Evolutionary conservation across 2,888 invertebrate genomes (phyloP), one percentile per base, ranked within the genome.

Genomic region (Exocentrus adspersus): DNA sequence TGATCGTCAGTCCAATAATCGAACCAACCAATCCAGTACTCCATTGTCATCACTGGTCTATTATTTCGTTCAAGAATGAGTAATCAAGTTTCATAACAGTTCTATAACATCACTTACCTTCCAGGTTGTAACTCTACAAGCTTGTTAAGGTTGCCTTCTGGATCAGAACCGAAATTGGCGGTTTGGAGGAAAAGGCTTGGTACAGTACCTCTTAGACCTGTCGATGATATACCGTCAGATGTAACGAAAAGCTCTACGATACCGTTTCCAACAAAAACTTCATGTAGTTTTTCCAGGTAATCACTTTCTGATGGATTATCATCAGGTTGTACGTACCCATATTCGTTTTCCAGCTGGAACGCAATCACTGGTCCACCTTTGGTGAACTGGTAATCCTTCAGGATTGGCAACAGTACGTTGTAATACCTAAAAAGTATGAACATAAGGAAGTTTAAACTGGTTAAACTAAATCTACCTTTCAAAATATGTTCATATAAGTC

Each of bases 291-390:
- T 43, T 76, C 68, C 68, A 85, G 64, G 70, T 86, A 85, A 12
- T 72, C 66, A 10, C 64, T 69, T 67, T 83, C 82, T 9, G 77
- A 72, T 2, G 12, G 2, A 37, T 37, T 12, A 12, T 14, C 37
- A 3, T 37, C 14, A 37, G n/a, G 4, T 1, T 3, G 2, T 12
- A 79, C 78, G 75, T 94, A 94, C 0, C 75, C 75, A 52, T 75
- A 75, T 60, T 75, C 75, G 24, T 76, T 98, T 84, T 98, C 97
- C 19, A 94, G 88, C 73, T 95, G 95, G 37, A 95, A 89, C 85
- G 92, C 89, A 61, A 95, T 93, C 28, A 95, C 89, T 0, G 94
- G 93, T 0, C 95, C 95, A 0, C 94, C 94, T 75, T 92, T 92
- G 28, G 85, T 86, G 73, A 89, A 87, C 7, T 89, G 83, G 10